Conservation (phyloP, 2,888 invertebrate genomes). For the Empis livida region DNA sequence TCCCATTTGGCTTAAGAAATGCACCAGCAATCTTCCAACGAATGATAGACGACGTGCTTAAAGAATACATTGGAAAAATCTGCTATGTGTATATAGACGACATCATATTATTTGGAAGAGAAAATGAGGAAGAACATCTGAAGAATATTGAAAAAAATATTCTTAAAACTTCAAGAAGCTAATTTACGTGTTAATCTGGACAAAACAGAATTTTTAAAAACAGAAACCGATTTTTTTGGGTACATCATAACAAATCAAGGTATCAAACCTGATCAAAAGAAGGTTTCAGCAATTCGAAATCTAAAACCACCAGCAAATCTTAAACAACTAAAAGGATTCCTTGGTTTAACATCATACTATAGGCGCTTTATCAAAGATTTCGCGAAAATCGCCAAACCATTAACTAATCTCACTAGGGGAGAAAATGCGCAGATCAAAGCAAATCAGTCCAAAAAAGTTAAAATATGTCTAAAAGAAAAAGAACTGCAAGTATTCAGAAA, state of each 20-base stretch:
- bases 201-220: conserved; percentile 1
- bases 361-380: background rate
- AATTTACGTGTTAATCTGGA: background rate
- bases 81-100: conserved; percentile 11
- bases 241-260: conserved; percentile 1
- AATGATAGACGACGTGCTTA: conserved; percentile 14
- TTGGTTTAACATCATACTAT: conserved; percentile 3
- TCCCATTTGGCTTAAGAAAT: conserved; percentile 3
- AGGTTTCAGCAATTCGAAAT: conserved; percentile 1
- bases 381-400: background rate
- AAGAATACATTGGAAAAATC: conserved; percentile 8
- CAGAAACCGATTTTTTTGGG: background rate
- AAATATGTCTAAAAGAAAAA: background rate
- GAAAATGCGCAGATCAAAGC: background rate
- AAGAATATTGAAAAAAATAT: background rate
- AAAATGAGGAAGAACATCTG: conserved; percentile 1
- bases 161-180: background rate
- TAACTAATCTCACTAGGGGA: background rate
- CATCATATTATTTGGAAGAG: conserved; percentile 3
- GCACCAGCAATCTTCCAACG: conserved; percentile 12
- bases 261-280: too few species aligned
- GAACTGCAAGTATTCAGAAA: background rate
- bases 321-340: conserved; percentile 5
- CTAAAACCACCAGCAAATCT: conserved; percentile 3
- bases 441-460: background rate